phyloP scores from a whole-genome alignment of 1,140 invertebrate genomes.

The Coptotermes formosanus region DNA sequence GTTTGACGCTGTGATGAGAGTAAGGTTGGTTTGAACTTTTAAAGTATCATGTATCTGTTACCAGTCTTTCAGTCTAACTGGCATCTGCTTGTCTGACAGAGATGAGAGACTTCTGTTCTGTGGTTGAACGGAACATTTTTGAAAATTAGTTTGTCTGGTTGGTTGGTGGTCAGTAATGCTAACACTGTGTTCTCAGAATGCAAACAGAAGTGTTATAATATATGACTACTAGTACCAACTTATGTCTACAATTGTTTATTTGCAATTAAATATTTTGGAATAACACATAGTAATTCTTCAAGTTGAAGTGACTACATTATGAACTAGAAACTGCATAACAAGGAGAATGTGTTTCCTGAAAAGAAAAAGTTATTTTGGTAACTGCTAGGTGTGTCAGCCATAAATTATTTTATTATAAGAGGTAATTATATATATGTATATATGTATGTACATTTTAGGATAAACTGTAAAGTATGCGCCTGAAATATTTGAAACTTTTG shows the following conservation, averaged over 20 bases:
- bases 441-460: conserved; percentile 8
- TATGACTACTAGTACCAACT: neutral
- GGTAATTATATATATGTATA: neutral
- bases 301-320: neutral
- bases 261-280: neutral
- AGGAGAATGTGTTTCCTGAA: neutral
- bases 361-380: conserved; percentile 2
- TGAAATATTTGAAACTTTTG: conserved; percentile 9
- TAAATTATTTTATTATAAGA: neutral
- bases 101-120: too few species aligned
- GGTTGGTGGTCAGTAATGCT: neutral
- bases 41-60: too few species aligned
- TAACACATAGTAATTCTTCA: neutral
- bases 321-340: neutral
- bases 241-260: neutral
- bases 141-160: neutral
- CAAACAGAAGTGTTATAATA: neutral
- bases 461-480: neutral
- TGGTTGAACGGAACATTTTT: neutral
- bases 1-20: too few species aligned
- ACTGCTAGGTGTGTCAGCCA: neutral
- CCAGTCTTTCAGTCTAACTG: too few species aligned
- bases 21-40: too few species aligned
- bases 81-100: too few species aligned
- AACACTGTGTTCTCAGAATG: neutral